Percentiles rank a stretch among this genome's conserved stretches.
phyloP scores from a whole-genome alignment of 2,113 vertebrate genomes.

The Pyxicephalus adspersus region DNA sequence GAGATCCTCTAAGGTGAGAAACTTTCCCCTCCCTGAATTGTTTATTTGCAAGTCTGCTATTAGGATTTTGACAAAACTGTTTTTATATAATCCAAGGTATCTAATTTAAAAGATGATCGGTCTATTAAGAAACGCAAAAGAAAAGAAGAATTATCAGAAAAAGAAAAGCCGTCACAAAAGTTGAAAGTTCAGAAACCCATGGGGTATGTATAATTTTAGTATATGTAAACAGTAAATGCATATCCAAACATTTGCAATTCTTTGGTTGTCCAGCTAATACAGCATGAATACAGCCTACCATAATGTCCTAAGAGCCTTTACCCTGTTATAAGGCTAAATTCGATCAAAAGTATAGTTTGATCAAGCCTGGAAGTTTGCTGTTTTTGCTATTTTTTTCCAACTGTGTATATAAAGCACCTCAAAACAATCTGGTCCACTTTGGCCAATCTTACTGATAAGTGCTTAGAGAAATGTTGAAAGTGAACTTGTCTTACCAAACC shows the following conservation, averaged over 20 bases:
- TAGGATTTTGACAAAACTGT: neutral
- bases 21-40: neutral
- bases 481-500: too few relatives aligned
- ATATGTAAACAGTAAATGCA: neutral
- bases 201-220: constrained; percentile 74
- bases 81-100: constrained; percentile 64
- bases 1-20: constrained; percentile 85
- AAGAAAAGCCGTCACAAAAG: constrained; percentile 92
- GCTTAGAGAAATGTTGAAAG: too few relatives aligned
- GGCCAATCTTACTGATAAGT: too few relatives aligned
- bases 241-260: neutral
- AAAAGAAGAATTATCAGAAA: constrained; percentile 85
- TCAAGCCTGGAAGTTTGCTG: too few relatives aligned
- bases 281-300: too few relatives aligned
- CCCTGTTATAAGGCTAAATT: too few relatives aligned
- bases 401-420: too few relatives aligned
- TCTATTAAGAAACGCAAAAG: constrained; percentile 90
- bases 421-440: too few relatives aligned
- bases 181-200: constrained; percentile 86
- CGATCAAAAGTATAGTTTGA: too few relatives aligned
- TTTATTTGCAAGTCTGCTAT: neutral
- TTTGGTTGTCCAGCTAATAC: too few relatives aligned
- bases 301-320: too few relatives aligned
- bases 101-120: constrained; percentile 84
- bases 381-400: too few relatives aligned